Evolutionary conservation across 2,113 vertebrate genomes (phyloP).

Genomic region (Centropus bengalensis): DNA sequence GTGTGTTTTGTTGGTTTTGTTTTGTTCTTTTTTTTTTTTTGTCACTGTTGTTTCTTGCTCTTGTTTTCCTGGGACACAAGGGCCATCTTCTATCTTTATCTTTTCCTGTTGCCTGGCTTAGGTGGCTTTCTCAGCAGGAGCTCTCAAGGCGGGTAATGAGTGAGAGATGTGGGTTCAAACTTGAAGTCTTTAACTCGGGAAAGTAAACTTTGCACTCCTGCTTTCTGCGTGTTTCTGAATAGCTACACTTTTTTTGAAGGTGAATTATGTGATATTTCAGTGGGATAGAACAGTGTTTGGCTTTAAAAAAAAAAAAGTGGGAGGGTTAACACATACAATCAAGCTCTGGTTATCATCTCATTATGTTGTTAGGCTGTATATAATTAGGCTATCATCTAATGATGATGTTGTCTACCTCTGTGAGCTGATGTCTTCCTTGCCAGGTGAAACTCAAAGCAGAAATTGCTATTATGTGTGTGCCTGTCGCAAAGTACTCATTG

Average conservation of each 20-base stretch:
- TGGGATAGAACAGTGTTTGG: background rate
- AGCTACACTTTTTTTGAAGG: background rate
- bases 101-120: background rate
- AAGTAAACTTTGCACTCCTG: background rate
- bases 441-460: background rate
- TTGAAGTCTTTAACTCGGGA: background rate
- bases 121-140: background rate
- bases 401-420: background rate
- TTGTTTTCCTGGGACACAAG: background rate
- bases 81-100: background rate
- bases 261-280: background rate
- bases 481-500: background rate
- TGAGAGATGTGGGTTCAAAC: background rate
- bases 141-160: background rate
- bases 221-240: background rate
- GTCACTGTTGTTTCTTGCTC: background rate
- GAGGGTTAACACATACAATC: background rate
- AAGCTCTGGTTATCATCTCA: background rate
- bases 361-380: too few relatives aligned
- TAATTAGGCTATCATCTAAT: background rate
- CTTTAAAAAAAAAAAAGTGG: background rate
- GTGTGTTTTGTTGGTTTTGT: background rate
- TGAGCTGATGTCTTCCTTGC: background rate
- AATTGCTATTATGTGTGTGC: background rate
- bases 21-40: background rate